Evolutionary conservation across 2,113 vertebrate genomes (phyloP).

Genomic region (Pteruthius melanotis): DNA sequence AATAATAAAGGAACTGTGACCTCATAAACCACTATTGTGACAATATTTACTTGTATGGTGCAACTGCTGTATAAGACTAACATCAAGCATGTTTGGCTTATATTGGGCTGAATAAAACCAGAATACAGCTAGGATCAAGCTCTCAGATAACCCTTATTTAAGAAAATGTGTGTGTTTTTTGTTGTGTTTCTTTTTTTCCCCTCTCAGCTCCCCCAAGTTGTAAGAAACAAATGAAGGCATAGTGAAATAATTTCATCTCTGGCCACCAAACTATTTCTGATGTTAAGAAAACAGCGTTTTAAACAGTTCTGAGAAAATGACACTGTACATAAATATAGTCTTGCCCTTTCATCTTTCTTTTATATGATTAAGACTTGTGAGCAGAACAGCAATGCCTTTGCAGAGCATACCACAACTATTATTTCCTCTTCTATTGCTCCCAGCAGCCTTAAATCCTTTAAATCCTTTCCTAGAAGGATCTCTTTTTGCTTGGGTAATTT

Average conservation of each 20-base stretch:
- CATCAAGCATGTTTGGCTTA: not conserved
- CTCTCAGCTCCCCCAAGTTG: not conserved
- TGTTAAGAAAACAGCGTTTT: slow-evolving; percentile 12
- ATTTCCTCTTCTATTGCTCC: slow-evolving; percentile 60
- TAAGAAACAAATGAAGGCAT: slow-evolving; percentile 12
- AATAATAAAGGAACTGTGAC: not conserved
- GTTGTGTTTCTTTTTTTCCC: not conserved
- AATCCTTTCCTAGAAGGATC: slow-evolving; percentile 68
- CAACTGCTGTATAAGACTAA: not conserved
- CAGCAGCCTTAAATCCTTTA: slow-evolving; percentile 71
- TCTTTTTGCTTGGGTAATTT: slow-evolving; percentile 58
- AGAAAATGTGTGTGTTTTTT: not conserved
- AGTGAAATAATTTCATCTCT: slow-evolving; percentile 14
- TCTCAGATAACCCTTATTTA: not conserved
- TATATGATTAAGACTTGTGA: slow-evolving; percentile 55
- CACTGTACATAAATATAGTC: slow-evolving; percentile 6
- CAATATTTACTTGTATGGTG: not conserved
- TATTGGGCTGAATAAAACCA: not conserved
- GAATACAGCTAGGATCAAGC: not conserved
- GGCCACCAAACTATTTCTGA: not conserved
- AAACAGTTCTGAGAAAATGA: slow-evolving; percentile 47
- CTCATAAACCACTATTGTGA: not conserved
- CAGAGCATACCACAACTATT: slow-evolving; percentile 34
- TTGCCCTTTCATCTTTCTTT: slow-evolving; percentile 48
- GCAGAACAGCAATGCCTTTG: slow-evolving; percentile 33